Percentiles rank a stretch among this genome's conserved stretches.
phyloP scores from a whole-genome alignment of 2,113 vertebrate genomes.

The Marmota flaviventris region DNA sequence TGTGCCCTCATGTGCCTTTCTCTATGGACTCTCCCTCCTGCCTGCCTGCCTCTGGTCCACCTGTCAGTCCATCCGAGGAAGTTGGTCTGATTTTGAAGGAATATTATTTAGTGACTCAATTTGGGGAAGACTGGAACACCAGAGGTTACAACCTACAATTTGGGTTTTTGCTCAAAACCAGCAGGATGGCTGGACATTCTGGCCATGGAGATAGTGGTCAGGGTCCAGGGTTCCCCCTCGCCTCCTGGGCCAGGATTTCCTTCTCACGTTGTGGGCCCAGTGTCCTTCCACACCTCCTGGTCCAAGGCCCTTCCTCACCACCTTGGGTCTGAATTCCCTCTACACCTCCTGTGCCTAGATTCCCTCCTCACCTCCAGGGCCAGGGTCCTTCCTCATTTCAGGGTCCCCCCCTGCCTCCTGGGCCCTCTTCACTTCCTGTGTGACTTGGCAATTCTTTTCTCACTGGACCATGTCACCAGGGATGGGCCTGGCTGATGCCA shows the following conservation, averaged over 20 bases:
- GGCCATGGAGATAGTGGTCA: not conserved
- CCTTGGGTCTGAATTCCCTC: no score
- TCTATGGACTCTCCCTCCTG: not conserved
- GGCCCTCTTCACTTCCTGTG: not conserved
- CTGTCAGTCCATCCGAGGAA: not conserved
- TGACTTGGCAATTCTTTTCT: not conserved
- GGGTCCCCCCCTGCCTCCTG: no score
- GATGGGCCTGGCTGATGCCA: not conserved
- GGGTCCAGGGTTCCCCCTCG: not conserved
- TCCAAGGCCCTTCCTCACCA: not conserved
- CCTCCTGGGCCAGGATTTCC: no score
- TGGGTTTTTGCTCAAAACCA: not conserved
- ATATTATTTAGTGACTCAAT: not conserved
- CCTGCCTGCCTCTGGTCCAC: not conserved
- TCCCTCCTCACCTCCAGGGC: not conserved
- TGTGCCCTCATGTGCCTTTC: no score
- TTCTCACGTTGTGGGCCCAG: no score
- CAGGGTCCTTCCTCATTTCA: not conserved
- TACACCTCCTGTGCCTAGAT: not conserved
- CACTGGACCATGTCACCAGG: not conserved
- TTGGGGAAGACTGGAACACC: not conserved
- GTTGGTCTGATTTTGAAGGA: not conserved
- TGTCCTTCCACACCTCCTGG: not conserved
- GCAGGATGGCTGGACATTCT: not conserved
- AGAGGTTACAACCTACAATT: no score